Evolutionary conservation across 2,797 vertebrate species (phyloP), one percentile per base, ranked within the genome.

Genomic region (Euthynnus affinis): DNA sequence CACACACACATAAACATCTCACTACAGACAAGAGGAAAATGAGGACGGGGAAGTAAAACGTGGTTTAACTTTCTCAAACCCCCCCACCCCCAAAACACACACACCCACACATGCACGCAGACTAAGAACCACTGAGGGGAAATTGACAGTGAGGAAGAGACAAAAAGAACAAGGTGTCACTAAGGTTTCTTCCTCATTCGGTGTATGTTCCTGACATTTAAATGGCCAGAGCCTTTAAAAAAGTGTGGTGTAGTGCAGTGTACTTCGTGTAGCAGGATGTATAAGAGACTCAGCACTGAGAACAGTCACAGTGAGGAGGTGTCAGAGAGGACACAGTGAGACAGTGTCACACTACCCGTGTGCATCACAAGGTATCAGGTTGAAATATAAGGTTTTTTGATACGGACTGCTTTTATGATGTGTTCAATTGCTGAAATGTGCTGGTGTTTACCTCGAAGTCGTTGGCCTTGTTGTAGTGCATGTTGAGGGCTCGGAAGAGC

Each of bases 391-490:
- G 0, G 1, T 60, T 46, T 37, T 49, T 53, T 61, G 1, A 80
- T 69, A 60, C 27, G 52, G 59, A 20, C n/a, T 0, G 3, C 17
- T 49, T 46, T 57, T 27, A 53, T 4, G 3, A 10, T 58, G 22
- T 5, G 5, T 10, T 9, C 3, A 59, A 42, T 6, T 2, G 2
- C 76, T 59, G 5, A 49, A 74, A 23, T 9, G n/a, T 29, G 65
- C 75, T n/a, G 46, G 71, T 17, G 59, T 75, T 69, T 97, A 99
- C 98, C 98, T 99, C 98, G 94, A 99, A 99, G 95, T 99, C 98
- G 80, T 99, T 99, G 91, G 98, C 98, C 95, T 99, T 99, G 95
- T 99, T 99, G 97, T 99, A 99, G 96, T 99, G 98, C 98, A 99
- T 99, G 96, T 99, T 99, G 90, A 99, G 96, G 89, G 97, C 98